A percentile compares a stretch with the other conserved stretches of the same genome.
phyloP scores from a whole-genome alignment of 1,140 invertebrate species.

The Lucilia sericata region DNA sequence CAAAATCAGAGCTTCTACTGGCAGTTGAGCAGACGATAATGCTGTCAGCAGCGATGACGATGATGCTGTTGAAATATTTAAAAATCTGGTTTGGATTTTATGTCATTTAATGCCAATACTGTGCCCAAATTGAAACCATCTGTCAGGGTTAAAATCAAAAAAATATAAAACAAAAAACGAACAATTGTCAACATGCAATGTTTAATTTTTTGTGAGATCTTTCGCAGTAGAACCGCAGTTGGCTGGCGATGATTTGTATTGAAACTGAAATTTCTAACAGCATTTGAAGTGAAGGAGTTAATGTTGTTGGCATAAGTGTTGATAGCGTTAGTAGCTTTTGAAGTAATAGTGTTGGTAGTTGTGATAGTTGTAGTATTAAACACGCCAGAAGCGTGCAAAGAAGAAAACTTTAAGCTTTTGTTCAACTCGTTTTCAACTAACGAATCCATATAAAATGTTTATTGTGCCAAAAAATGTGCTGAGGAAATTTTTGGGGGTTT shows the following conservation, averaged over 20 bases:
- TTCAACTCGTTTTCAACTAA: background rate
- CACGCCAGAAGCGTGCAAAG: conserved; percentile 4
- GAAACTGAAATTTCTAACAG: conserved; percentile 10
- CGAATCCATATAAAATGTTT: conserved; percentile 12
- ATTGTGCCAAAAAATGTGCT: background rate
- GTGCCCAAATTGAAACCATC: conserved; percentile 26
- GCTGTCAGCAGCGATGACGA: background rate
- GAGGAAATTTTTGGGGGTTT: background rate
- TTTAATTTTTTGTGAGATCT: conserved; percentile 23
- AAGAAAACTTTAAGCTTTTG: conserved; percentile 29
- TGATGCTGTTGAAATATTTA: conserved; percentile 20
- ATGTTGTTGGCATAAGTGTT: background rate
- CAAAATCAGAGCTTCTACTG: conserved; percentile 18
- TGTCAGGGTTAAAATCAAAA: conserved; percentile 19
- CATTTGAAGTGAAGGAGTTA: background rate
- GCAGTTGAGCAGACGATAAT: background rate
- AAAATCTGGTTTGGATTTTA: background rate
- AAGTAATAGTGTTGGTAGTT: conserved; percentile 17
- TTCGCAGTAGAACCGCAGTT: background rate
- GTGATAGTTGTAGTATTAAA: background rate
- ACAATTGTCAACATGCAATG: conserved; percentile 16
- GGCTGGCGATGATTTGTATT: background rate
- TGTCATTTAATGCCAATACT: background rate
- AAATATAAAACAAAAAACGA: conserved; percentile 11
- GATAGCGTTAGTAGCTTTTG: background rate